phyloP scores from a whole-genome alignment of 2,888 invertebrate species.

The Cenopis cana region DNA sequence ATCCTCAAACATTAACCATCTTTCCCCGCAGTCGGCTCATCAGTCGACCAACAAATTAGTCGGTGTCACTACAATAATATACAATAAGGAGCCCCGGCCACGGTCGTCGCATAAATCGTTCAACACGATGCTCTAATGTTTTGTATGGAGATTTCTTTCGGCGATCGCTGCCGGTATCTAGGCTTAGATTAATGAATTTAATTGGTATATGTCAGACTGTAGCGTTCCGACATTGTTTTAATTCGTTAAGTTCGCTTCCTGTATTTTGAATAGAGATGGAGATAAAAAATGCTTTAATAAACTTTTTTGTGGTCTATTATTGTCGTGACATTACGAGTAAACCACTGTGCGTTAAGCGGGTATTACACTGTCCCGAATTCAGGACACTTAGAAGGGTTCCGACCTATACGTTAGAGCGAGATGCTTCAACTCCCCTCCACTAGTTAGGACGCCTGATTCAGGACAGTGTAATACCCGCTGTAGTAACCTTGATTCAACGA shows the following conservation, averaged over 20 bases:
- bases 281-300: slow-evolving; percentile 9
- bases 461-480: no score
- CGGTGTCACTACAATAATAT: slow-evolving; percentile 84
- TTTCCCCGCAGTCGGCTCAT: slow-evolving; percentile 77
- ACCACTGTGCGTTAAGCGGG: slow-evolving; percentile 26
- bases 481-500: background rate
- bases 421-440: no score
- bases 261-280: slow-evolving; percentile 7
- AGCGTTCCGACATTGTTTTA: slow-evolving; percentile 35
- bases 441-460: no score
- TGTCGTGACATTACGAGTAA: slow-evolving; percentile 9
- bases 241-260: slow-evolving; percentile 28
- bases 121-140: slow-evolving; percentile 82
- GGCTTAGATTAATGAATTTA: slow-evolving; percentile 79
- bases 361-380: no score
- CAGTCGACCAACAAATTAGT: slow-evolving; percentile 84
- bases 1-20: slow-evolving; percentile 72
- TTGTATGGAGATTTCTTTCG: slow-evolving; percentile 86
- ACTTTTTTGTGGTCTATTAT: background rate
- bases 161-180: slow-evolving; percentile 77
- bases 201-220: slow-evolving; percentile 66
- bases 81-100: slow-evolving; percentile 77
- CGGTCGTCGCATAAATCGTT: slow-evolving; percentile 82
- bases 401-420: no score
- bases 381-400: no score